Base-by-base conservation (phyloP, 2,888 invertebrate species). In the Macrophya alboannulata region DNA sequence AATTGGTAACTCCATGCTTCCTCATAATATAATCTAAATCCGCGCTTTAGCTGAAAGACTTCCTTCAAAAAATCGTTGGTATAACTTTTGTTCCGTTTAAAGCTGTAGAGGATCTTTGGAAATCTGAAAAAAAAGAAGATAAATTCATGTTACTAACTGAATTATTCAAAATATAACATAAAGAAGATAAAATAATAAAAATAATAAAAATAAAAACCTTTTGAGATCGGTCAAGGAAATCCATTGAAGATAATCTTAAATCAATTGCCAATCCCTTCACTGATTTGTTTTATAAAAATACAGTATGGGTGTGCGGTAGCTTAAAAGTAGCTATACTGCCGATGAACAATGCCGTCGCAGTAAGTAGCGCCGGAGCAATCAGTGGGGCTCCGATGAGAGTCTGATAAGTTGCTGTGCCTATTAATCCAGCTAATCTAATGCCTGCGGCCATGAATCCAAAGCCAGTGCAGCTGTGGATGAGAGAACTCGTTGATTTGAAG, bases 221-320 rank as follows among this genome's bases (percentile, higher is more conserved):
- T 48, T 48, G 48, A 12, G 1, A 48, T 4, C 48, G 31, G 48
- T 48, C 1, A 48, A 48, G 48, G 10, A 48, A 48, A 48, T 48
- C 15, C 9, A 12, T 48, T 10, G 37, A 68, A 68, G 68, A 68
- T 37, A 68, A 68, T 15, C 68, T 68, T 68, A 12, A 31, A 68
- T 77, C 55, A 55, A 45, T 21, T 77, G 25, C 77, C 55, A 48
- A 37, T 17, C 51, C 77, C 55, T 37, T 12, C 17, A 37, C 31
- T 25, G 6, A 68, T 68, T 62, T 62, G 37, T 25, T 81, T 62
- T 93, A 94, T 89, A 94, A 92, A 87, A 94, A 93, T 86, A 93
- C 92, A 84, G 94, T 92, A 88, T 92, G 93, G 82, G 94, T 94
- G 87, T 94, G 94, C 81, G 94, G 93, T 87, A 94, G 91, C 89